phyloP scores from a whole-genome alignment of 2,797 vertebrate genomes.

The Phrynocephalus guinanensis region DNA sequence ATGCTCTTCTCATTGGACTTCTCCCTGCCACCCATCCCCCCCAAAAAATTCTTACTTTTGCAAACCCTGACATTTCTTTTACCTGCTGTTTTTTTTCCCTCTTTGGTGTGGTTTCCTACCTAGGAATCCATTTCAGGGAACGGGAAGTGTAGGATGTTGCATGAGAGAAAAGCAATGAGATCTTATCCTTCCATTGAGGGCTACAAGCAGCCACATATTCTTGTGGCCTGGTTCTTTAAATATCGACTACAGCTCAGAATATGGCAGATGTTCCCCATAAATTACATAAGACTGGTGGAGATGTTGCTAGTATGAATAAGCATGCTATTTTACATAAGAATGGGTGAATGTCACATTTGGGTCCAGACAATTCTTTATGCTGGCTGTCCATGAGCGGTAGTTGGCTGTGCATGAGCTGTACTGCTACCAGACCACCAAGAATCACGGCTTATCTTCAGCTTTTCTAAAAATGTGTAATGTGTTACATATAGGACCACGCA shows the following conservation, averaged over 20 bases:
- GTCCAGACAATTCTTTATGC: not conserved
- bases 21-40: not conserved
- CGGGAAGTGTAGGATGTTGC: not conserved
- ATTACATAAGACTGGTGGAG: not conserved
- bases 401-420: not conserved
- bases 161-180: not conserved
- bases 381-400: not conserved
- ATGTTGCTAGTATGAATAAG: not conserved
- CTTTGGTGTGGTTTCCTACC: not conserved
- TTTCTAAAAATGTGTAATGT: not conserved
- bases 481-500: not conserved
- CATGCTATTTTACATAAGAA: not conserved
- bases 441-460: not conserved
- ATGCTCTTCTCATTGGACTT: not conserved
- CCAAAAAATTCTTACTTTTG: no score
- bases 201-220: not conserved
- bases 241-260: not conserved
- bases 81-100: not conserved
- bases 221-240: not conserved
- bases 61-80: not conserved
- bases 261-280: not conserved
- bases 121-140: not conserved
- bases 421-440: not conserved
- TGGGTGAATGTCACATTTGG: not conserved
- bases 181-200: not conserved